phyloP scores from a whole-genome alignment of 2,888 invertebrate genomes.

The Dyspetes luteomarginatus region DNA sequence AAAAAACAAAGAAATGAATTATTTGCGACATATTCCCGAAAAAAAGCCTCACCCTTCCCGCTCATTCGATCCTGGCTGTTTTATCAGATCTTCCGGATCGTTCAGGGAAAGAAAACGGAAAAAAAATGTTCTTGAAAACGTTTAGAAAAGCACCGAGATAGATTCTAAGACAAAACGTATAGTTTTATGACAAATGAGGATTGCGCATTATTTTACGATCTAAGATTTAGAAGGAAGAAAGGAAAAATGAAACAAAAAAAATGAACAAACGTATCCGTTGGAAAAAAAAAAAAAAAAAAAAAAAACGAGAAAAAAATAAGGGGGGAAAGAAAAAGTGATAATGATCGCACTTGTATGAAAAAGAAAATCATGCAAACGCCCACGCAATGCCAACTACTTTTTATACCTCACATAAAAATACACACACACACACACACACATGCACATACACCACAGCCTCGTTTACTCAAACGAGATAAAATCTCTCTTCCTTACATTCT shows the following conservation, averaged over 20 bases:
- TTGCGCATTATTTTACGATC: conserved; percentile 63
- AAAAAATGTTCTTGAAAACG: conserved; percentile 21
- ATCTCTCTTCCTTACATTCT: conserved; percentile 52
- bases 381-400: conserved; percentile 35
- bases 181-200: conserved; percentile 59
- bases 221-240: conserved; percentile 52
- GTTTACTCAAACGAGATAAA: conserved; percentile 20
- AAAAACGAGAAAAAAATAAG: conserved; percentile 47
- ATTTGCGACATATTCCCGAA: conserved; percentile 46
- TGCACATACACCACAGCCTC: too few species aligned
- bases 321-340: conserved; percentile 4
- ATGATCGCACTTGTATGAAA: conserved; percentile 7
- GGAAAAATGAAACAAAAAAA: conserved; percentile 25
- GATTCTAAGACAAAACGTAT: conserved; percentile 56
- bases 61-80: conserved; percentile 26
- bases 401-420: conserved; percentile 45
- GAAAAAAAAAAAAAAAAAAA: not conserved
- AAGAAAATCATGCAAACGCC: conserved; percentile 32
- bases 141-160: conserved; percentile 60
- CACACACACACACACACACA: conserved; percentile 2
- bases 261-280: not conserved
- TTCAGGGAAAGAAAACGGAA: conserved; percentile 6
- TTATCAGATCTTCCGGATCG: not conserved
- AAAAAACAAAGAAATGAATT: conserved; percentile 18
- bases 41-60: conserved; percentile 32